Evolutionary conservation across 2,888 invertebrate species (phyloP).

Genomic region (Rhamnusium bicolor): DNA sequence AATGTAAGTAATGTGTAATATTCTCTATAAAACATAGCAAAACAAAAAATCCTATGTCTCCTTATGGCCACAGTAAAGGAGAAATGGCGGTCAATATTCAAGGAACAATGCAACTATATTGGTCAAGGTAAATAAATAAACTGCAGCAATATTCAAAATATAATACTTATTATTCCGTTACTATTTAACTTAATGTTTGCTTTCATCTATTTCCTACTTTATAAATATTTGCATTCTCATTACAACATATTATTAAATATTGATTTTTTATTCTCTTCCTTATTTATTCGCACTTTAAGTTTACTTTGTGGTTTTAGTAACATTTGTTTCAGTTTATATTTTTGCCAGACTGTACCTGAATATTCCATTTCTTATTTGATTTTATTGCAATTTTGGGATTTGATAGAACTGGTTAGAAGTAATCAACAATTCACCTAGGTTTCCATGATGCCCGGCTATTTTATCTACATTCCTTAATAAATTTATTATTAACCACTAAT

Average conservation of each 20-base stretch:
- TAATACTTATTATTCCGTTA: conserved; percentile 4
- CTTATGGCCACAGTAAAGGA: conserved; percentile 1
- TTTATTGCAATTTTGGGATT: too few species aligned
- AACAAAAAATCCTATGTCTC: conserved; percentile 2
- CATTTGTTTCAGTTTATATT: neutral
- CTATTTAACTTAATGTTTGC: neutral
- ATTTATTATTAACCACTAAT: too few species aligned
- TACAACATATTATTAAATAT: conserved; percentile 1
- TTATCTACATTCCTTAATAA: too few species aligned
- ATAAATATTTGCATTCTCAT: neutral
- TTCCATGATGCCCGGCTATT: too few species aligned
- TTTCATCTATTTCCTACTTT: neutral
- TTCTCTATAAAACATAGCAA: neutral
- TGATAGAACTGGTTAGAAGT: too few species aligned
- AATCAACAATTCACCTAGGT: too few species aligned
- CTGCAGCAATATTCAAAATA: neutral
- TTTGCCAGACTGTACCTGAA: neutral
- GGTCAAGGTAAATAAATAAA: conserved; percentile 22
- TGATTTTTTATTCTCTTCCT: neutral
- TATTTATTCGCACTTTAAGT: neutral
- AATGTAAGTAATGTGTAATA: neutral
- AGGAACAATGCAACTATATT: conserved; percentile 15
- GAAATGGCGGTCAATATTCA: conserved; percentile 11
- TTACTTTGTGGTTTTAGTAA: neutral
- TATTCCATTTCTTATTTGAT: too few species aligned